Base-by-base conservation (phyloP, 2,888 invertebrate genomes). In the Orthosia gothica region DNA sequence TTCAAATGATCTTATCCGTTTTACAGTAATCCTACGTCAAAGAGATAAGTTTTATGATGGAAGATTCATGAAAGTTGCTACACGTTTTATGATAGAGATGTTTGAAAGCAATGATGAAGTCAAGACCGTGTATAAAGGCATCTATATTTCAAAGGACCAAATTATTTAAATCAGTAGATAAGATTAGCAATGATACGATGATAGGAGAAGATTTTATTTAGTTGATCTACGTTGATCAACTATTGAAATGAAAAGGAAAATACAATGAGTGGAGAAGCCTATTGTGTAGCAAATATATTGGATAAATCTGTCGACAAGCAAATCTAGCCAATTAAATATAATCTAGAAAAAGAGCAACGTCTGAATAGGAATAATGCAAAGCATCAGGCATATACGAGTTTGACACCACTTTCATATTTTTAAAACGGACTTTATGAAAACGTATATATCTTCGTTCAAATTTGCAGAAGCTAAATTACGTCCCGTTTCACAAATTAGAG, bases 31-130 rank as follows among this genome's bases (percentile, higher is more conserved):
- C 63, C 40, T 26, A n/a, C 54, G 74, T 77, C 82, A 75, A 66
- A 7, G 59, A 66, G 85, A 85, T 87, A 85, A 49, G 47, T 65
- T 81, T 62, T 80, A 68, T 76, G 59, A 80, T 67, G 69, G 80
- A 70, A 81, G 23, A 63, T 69, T 57, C 67, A 64, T 61, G 63
- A 72, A n/a, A 52, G 52, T 32, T 32, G 50, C 63, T 49, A 47
- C 26, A 78, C 20, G 49, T 15, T 67, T 54, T 47, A 40, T 54
- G 50, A 57, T 32, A 32, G 7, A 55, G 23, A 45, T 63, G 32
- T 57, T 54, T 32, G n/a, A 5, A 26, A 49, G 23, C 18, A 49
- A 47, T 18, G 9, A 68, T 45, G 45, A 5, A 50, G 16, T 7
- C 5, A 49, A 40, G 13, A 18, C 20, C 4, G 18, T 18, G 5